These are phyloP conservation scores for Embidobia sp. DNA, from an alignment of 2,888 invertebrate genomes.

Conservation along the genomic window DNA sequence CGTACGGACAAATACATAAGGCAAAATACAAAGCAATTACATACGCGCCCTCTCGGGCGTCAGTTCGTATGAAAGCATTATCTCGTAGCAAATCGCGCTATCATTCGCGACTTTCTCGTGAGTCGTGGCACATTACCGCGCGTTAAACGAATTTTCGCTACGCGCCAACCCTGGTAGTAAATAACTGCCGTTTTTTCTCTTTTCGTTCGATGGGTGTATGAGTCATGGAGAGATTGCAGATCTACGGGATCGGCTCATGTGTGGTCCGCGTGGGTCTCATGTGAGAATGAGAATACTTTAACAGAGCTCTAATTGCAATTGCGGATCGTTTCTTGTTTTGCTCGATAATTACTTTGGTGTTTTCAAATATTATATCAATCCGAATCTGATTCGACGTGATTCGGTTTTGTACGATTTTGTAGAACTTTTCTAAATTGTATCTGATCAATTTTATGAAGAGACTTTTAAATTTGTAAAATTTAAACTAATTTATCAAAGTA, in stretches of 20 bases:
- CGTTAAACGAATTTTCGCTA: slow-evolving; percentile 23
- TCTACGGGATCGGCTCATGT: slow-evolving; percentile 34
- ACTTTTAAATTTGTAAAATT: too few species aligned
- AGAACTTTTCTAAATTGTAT: too few species aligned
- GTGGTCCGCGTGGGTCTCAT: slow-evolving; percentile 29
- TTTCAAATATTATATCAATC: too few species aligned
- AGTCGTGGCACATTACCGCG: slow-evolving; percentile 4
- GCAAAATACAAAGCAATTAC: slow-evolving; percentile 59
- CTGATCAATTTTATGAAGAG: too few species aligned
- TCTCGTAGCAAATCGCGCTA: slow-evolving; percentile 47
- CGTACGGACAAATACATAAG: too few species aligned
- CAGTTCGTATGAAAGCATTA: slow-evolving; percentile 37
- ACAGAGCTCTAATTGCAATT: background rate
- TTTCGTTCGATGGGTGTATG: slow-evolving; percentile 25
- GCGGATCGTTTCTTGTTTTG: background rate
- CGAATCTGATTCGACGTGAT: too few species aligned
- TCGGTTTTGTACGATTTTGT: too few species aligned
- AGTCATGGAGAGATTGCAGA: slow-evolving; percentile 26
- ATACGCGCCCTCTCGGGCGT: slow-evolving; percentile 29
- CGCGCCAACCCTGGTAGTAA: slow-evolving; percentile 9
- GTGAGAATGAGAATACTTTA: too few species aligned
- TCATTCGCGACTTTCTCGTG: slow-evolving; percentile 49
- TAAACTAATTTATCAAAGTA: too few species aligned
- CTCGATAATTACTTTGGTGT: too few species aligned
- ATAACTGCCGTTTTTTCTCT: slow-evolving; percentile 20